Base-by-base conservation (phyloP, 2,113 vertebrate genomes). In the Meriones unguiculatus region DNA sequence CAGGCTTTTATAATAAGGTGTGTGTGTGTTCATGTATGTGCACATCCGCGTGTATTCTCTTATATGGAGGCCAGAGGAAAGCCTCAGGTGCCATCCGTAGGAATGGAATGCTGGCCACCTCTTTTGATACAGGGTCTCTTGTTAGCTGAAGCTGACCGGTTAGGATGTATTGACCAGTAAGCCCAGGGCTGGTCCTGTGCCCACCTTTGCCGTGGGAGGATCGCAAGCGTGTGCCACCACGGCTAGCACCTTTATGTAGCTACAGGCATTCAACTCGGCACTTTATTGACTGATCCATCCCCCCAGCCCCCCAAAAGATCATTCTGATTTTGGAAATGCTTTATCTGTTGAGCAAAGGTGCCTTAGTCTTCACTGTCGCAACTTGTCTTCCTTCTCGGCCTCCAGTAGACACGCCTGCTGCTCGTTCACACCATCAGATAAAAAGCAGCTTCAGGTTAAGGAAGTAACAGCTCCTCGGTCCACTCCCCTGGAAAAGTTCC, bases 401-500 rank as follows among this genome's bases (percentile, higher is more conserved):
- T 50, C 73, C 77, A 28, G 7, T 1, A 7, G 41, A 13, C 3
- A 17, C 0, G 15, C n/a, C 54, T 65, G 24, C 24, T 46, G 41
- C n/a, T 22, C n/a, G 52, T n/a, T 54, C 52, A 72, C 59, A 67
- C 12, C 62, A 41, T 75, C 81, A 73, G 69, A 69, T 59, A 41
- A 80, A 98, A 97, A 97, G 97, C 86, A 97, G 95, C 96, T 97
- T 96, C 95, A 95, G 96, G 95, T 95, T 95, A 98, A 93, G 97
- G 88, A 97, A 88, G 95, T 96, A 95, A 59, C 93, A 96, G 96
- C 96, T 98, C 94, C 96, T 96, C 90, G 95, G 95, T 97, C 97
- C 90, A 92, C 94, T 97, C 98, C 94, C 98, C 98, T 95, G 25
- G 24, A 95, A 98, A 97, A 97, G 96, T 84, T 84, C 97, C 96